Conservation (phyloP, 2,797 vertebrate genomes). For the Anableps anableps region DNA sequence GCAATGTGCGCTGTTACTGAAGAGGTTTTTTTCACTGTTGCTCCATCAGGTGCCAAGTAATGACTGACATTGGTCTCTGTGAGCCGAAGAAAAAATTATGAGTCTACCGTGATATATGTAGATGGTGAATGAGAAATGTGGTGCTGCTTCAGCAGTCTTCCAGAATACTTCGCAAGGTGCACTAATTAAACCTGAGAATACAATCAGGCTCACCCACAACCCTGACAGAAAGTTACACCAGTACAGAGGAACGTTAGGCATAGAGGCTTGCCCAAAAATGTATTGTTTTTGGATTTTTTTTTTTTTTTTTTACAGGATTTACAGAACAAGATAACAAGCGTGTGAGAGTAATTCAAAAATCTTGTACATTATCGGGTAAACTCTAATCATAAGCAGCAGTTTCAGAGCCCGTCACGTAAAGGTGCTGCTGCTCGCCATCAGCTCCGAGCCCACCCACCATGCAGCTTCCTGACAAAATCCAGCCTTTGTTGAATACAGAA, state of each 20-base stretch:
- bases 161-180: constrained; percentile 67
- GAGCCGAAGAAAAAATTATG: constrained; percentile 35
- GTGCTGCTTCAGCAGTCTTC: constrained; percentile 48
- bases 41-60: constrained; percentile 34
- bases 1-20: background rate
- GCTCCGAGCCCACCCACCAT: constrained; percentile 70
- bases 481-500: constrained; percentile 40
- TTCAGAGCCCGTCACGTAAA: constrained; percentile 53
- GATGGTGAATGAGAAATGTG: constrained; percentile 46
- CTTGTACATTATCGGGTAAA: constrained; percentile 66
- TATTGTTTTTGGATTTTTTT: constrained; percentile 60
- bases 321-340: constrained; percentile 73
- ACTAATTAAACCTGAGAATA: constrained; percentile 73
- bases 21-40: constrained; percentile 3
- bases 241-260: constrained; percentile 20
- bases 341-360: constrained; percentile 66
- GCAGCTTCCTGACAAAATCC: constrained; percentile 58
- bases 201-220: constrained; percentile 62
- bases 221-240: constrained; percentile 33
- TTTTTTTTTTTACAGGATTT: constrained; percentile 78
- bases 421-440: constrained; percentile 58
- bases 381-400: constrained; percentile 61
- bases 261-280: constrained; percentile 41
- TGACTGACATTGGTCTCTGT: constrained; percentile 37
- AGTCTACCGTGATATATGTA: constrained; percentile 26